These are phyloP conservation scores for Piliocolobus tephrosceles DNA, from an alignment of 2,113 vertebrate species.

Conservation along the genomic window DNA sequence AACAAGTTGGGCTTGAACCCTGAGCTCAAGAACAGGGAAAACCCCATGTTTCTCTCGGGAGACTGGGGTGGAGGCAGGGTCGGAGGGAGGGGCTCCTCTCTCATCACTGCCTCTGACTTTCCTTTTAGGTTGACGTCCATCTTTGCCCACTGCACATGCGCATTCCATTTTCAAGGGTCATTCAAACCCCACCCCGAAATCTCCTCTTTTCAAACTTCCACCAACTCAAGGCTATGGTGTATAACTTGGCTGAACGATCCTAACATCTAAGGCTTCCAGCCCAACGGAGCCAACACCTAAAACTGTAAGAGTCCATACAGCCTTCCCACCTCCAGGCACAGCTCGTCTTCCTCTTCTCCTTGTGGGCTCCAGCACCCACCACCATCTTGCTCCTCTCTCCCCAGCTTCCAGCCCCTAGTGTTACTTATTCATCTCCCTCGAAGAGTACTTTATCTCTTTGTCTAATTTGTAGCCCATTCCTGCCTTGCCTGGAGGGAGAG, in stretches of 20 bases:
- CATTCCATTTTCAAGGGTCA: neutral
- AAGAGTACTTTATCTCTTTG: neutral
- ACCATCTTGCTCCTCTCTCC: neutral
- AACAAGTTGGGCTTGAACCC: neutral
- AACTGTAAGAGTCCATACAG: neutral
- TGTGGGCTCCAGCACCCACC: neutral
- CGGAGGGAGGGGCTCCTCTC: neutral
- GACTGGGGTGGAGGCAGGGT: accelerated
- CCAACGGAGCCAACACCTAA: neutral
- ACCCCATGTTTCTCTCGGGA: neutral
- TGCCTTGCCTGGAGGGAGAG: neutral
- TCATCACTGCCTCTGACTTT: neutral
- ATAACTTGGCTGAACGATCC: neutral
- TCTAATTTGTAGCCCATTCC: neutral
- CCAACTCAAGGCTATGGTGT: neutral
- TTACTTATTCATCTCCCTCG: neutral
- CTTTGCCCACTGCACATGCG: neutral
- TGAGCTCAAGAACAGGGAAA: neutral
- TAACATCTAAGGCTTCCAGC: neutral
- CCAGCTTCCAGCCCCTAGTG: no score
- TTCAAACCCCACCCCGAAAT: neutral
- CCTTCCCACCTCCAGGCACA: neutral
- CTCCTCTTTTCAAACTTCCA: neutral
- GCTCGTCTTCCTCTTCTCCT: neutral
- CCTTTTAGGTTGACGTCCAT: neutral